Evolutionary conservation across 2,797 vertebrate species (phyloP).

Genomic region (Neosalanx taihuensis): DNA sequence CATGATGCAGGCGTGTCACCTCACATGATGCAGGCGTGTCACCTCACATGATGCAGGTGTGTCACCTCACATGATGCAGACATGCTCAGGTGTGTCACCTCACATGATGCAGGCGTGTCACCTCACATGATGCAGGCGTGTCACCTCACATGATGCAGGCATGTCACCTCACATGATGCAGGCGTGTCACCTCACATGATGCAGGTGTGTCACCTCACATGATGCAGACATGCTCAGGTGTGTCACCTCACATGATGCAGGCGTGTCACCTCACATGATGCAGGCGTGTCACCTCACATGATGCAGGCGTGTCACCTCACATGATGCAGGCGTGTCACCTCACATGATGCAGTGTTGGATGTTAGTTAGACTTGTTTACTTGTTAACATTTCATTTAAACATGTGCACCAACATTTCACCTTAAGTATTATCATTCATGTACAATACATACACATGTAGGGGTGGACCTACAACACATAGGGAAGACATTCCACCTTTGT

Average conservation of each 20-base stretch:
- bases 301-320: no score
- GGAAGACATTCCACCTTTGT: slow-evolving; percentile 56
- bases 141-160: not conserved
- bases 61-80: slow-evolving; percentile 27
- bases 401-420: slow-evolving; percentile 58
- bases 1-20: slow-evolving; percentile 15
- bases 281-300: slow-evolving; percentile 26
- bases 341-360: slow-evolving; percentile 8
- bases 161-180: slow-evolving; percentile 22
- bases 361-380: not conserved
- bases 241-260: slow-evolving; percentile 21
- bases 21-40: slow-evolving; percentile 15
- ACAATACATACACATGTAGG: slow-evolving; percentile 49
- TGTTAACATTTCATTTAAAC: slow-evolving; percentile 15
- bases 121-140: slow-evolving; percentile 21
- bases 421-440: slow-evolving; percentile 62
- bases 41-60: not conserved
- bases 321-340: slow-evolving; percentile 10
- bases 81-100: slow-evolving; percentile 12
- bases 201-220: slow-evolving; percentile 26
- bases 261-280: no score
- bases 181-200: no score
- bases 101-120: slow-evolving; percentile 7
- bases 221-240: not conserved
- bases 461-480: slow-evolving; percentile 47